These are phyloP conservation scores for Caenorhabditis zanzibari DNA, from an alignment of 2,888 invertebrate genomes.

Conservation along the genomic window DNA sequence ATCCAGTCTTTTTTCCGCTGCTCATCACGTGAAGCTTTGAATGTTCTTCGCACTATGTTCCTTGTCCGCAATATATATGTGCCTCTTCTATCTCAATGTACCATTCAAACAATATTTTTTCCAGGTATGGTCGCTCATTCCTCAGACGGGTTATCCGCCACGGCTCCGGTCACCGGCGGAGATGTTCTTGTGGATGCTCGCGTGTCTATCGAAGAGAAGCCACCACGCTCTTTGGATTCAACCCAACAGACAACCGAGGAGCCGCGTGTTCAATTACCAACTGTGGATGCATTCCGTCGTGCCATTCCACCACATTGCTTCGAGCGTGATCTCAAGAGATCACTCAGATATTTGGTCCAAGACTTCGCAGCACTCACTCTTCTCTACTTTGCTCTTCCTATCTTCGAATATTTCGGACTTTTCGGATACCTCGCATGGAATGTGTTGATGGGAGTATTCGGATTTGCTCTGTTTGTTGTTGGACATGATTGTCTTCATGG, in stretches of 20 bases:
- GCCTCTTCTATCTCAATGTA: not conserved
- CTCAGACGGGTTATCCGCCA: conserved; percentile 71
- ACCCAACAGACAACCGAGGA: conserved; percentile 21
- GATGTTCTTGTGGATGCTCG: conserved; percentile 55
- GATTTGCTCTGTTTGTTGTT: conserved; percentile 76
- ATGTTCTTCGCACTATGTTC: conserved; percentile 23
- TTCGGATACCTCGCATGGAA: conserved; percentile 74
- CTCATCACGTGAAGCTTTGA: conserved; percentile 47
- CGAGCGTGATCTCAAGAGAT: conserved; percentile 76
- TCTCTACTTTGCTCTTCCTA: conserved; percentile 72
- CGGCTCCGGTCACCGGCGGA: conserved; percentile 64
- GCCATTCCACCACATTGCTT: conserved; percentile 81
- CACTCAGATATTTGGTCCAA: conserved; percentile 76
- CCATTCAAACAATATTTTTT: not conserved
- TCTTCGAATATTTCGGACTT: conserved; percentile 70
- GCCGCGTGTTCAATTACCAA: conserved; percentile 69
- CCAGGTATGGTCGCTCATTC: conserved; percentile 69
- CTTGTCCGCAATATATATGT: not conserved
- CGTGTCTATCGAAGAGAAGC: conserved; percentile 45
- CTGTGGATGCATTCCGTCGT: conserved; percentile 77
- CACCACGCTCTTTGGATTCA: not conserved
- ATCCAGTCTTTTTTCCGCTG: conserved; percentile 22
- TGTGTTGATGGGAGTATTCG: conserved; percentile 76
- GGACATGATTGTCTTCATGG: conserved; percentile 79
- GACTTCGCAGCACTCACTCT: conserved; percentile 70